These are phyloP conservation scores for Linnaemya tessellans DNA, from an alignment of 2,888 invertebrate species.

Conservation along the genomic window DNA sequence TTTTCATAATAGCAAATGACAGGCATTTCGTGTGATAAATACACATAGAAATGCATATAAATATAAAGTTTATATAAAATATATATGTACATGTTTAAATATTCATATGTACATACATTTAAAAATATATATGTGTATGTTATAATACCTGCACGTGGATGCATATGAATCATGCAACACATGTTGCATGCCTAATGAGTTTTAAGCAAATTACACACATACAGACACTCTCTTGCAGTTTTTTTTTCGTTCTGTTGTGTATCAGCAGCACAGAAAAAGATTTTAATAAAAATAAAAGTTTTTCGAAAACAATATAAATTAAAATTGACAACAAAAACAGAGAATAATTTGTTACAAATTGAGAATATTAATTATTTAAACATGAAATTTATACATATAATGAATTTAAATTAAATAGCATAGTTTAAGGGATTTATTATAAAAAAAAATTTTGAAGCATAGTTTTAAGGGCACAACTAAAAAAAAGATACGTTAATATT, in stretches of 20 bases:
- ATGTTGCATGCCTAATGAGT: slow-evolving; percentile 64
- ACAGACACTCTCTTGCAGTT: background rate
- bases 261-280: background rate
- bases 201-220: slow-evolving; percentile 25
- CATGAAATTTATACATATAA: slow-evolving; percentile 24
- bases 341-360: slow-evolving; percentile 55
- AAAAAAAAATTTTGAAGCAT: background rate
- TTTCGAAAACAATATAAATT: slow-evolving; percentile 50
- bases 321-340: slow-evolving; percentile 57
- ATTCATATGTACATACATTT: background rate
- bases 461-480: background rate
- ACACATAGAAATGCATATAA: background rate
- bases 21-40: slow-evolving; percentile 24
- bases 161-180: slow-evolving; percentile 42
- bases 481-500: background rate
- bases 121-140: background rate
- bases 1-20: slow-evolving; percentile 34
- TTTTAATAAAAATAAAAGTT: slow-evolving; percentile 11
- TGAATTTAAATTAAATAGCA: slow-evolving; percentile 38
- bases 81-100: slow-evolving; percentile 4
- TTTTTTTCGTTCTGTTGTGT: background rate
- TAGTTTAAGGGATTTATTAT: slow-evolving; percentile 17
- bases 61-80: slow-evolving; percentile 11
- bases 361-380: slow-evolving; percentile 59
- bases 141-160: background rate